Percentiles rank a stretch among this genome's conserved stretches.
Evolutionary conservation across 2,888 invertebrate genomes (phyloP).

Genomic region (Melieria crassipennis): DNA sequence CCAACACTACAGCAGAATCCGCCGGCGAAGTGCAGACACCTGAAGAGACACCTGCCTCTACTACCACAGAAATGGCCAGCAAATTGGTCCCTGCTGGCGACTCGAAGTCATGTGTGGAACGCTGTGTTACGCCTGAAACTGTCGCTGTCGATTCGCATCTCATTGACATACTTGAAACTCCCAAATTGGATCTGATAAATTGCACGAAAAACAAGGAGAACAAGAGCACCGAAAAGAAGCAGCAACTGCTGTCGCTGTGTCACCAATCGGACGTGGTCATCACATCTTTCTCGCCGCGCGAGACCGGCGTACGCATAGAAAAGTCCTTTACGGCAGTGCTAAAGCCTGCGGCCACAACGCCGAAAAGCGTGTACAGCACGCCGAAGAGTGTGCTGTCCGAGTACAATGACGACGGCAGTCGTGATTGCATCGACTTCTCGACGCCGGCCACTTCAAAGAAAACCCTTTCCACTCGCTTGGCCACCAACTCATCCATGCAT

Average conservation of each 20-base stretch:
- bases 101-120: slow-evolving; percentile 22
- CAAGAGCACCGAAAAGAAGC: slow-evolving; percentile 37
- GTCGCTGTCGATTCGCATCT: slow-evolving; percentile 17
- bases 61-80: slow-evolving; percentile 5
- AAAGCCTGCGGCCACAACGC: slow-evolving; percentile 44
- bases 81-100: neutral
- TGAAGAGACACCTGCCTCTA: slow-evolving; percentile 13
- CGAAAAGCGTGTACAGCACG: slow-evolving; percentile 47
- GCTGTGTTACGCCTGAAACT: slow-evolving; percentile 43
- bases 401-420: slow-evolving; percentile 50
- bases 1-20: slow-evolving; percentile 33
- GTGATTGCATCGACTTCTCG: slow-evolving; percentile 48
- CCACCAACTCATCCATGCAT: slow-evolving; percentile 56
- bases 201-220: slow-evolving; percentile 53
- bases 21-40: slow-evolving; percentile 6
- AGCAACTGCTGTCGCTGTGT: slow-evolving; percentile 36
- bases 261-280: slow-evolving; percentile 57
- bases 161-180: slow-evolving; percentile 40
- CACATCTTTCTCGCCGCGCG: slow-evolving; percentile 62
- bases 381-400: slow-evolving; percentile 52
- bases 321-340: slow-evolving; percentile 58
- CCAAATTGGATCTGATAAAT: slow-evolving; percentile 50
- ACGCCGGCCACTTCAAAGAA: slow-evolving; percentile 56
- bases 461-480: slow-evolving; percentile 15
- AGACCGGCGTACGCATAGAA: slow-evolving; percentile 54